Evolutionary conservation across 2,888 invertebrate genomes (phyloP), one percentile per base, ranked within the genome.

Genomic region (Rosalia funebris): DNA sequence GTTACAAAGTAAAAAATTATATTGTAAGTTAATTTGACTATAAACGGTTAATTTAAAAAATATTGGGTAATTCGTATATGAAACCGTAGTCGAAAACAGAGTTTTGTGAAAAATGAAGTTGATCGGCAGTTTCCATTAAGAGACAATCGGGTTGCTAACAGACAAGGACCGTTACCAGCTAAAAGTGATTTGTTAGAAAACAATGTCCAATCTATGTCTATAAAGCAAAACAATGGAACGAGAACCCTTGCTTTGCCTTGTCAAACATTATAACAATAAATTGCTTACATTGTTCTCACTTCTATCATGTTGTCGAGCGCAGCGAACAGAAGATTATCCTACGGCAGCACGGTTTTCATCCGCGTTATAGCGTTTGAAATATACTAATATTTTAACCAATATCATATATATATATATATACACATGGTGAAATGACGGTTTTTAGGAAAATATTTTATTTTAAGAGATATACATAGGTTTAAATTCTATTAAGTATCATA

Each of bases 221-320:
- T 64, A 65, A 66, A 60, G 66, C 62, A 52, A 67, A 69, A 76
- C 75, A 76, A 75, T 73, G 66, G 50, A 48, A 36, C 54, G 60
- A 68, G 69, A 75, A 75, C 76, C 75, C 75, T 76, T 74, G 74
- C 70, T 65, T 69, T 62, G 66, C 68, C 69, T 71, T 75, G 75
- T 73, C 73, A 68, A 74, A 73, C 74, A 71, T 69, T 73, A 68
- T 66, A 60, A 71, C 74, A 71, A 76, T 75, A 76, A 77, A 77
- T 76, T 77, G 76, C 71, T 74, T 71, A 70, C 75, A 75, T 76
- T 77, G 77, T 76, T 72, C 73, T 63, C 68, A 62, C 59, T 59
- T 65, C 62, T 63, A 63, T 62, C 48, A 53, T 19, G 62, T 59
- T 57, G 60, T 64, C 61, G 45, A 60, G 57, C 55, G 50, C 60